These are phyloP conservation scores for Mandrillus leucophaeus DNA, from an alignment of 2,113 vertebrate species.

Conservation along the genomic window DNA sequence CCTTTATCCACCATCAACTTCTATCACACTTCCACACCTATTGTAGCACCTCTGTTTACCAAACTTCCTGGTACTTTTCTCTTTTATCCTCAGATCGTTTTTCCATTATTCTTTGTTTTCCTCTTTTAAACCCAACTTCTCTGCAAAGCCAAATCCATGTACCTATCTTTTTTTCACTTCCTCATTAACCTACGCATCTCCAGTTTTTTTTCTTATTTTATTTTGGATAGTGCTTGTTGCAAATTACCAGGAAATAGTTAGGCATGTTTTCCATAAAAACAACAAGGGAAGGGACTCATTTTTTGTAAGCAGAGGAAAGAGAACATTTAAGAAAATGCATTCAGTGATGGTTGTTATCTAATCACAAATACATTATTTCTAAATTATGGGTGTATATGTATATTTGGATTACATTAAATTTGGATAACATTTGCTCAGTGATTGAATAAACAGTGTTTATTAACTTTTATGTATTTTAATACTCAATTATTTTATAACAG, in stretches of 20 bases:
- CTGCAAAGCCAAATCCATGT: not conserved
- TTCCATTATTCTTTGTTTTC: not conserved
- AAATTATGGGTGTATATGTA: not conserved
- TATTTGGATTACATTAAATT: constrained; percentile 92
- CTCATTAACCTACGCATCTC: not conserved
- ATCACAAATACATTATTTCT: not conserved
- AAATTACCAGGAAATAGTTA: not conserved
- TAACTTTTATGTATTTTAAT: not conserved
- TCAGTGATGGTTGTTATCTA: not conserved
- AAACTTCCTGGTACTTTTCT: not conserved
- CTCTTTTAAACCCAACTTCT: not conserved
- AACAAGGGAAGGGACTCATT: not conserved
- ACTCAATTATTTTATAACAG: constrained; percentile 80
- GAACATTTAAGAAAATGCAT: not conserved
- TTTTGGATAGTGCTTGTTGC: not conserved
- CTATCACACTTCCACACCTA: not conserved
- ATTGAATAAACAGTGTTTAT: constrained; percentile 92
- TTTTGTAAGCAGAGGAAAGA: not conserved
- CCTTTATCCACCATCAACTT: not conserved
- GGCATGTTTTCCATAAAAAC: fast-evolving
- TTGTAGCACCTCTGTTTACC: not conserved
- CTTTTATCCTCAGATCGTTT: not conserved
- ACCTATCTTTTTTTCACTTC: not conserved
- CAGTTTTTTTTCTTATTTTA: not conserved
- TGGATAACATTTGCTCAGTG: constrained; percentile 95